phyloP scores from a whole-genome alignment of 2,113 vertebrate genomes.

The Dryoscopus gambensis region DNA sequence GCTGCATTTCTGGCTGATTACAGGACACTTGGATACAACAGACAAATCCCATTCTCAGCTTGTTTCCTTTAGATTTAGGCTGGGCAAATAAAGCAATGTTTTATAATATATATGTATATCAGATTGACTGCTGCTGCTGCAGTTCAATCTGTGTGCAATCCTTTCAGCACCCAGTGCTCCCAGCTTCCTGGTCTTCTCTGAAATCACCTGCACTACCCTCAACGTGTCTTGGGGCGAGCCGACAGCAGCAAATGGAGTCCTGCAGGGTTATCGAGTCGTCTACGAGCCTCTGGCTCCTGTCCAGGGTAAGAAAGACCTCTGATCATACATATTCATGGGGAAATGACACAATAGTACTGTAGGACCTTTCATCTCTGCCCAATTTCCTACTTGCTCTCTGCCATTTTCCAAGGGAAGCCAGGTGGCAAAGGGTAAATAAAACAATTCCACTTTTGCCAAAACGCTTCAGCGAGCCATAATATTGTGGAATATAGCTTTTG shows the following conservation, averaged over 20 bases:
- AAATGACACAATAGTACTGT: neutral
- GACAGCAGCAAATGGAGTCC: slow-evolving; percentile 82
- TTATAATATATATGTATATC: neutral
- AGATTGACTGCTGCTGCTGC: neutral
- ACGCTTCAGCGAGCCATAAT: neutral
- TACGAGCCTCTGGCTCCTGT: slow-evolving; percentile 88
- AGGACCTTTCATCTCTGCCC: slow-evolving; percentile 8
- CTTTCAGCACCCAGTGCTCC: slow-evolving; percentile 85
- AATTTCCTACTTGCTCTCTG: slow-evolving; percentile 14
- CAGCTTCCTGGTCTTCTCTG: slow-evolving; percentile 87
- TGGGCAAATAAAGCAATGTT: neutral
- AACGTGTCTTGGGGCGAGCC: slow-evolving; percentile 93
- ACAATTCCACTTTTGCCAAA: slow-evolving; percentile 1
- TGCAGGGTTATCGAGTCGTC: slow-evolving; percentile 91
- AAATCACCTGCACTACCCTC: slow-evolving; percentile 87
- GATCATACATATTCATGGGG: neutral
- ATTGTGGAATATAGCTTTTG: neutral
- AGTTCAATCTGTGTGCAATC: neutral
- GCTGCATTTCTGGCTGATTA: neutral
- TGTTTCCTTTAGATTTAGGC: neutral
- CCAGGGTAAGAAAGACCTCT: slow-evolving; percentile 77
- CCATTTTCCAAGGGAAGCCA: neutral
- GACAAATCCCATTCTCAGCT: neutral
- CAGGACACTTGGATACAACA: neutral
- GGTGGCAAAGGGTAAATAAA: slow-evolving; percentile 50